Evolutionary conservation across 2,113 vertebrate genomes (phyloP).

Genomic region (Zosterops japonicus): DNA sequence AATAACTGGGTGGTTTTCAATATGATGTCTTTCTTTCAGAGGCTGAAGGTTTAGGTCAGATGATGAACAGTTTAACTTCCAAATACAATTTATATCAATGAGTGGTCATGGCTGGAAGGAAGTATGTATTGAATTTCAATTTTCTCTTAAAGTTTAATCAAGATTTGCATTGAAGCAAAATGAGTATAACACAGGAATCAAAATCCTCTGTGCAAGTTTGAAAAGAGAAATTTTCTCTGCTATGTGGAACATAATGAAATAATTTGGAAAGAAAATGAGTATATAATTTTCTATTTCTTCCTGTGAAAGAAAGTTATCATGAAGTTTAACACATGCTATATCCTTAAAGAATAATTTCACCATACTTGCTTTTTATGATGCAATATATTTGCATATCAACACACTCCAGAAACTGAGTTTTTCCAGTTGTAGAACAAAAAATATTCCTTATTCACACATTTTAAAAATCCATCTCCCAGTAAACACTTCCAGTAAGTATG

Average conservation of each 20-base stretch:
- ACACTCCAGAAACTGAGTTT: fast-evolving
- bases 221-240: neutral
- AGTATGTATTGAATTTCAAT: conserved; percentile 7
- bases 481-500: neutral
- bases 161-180: neutral
- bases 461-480: neutral
- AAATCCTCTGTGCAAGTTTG: neutral
- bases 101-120: neutral
- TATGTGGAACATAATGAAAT: neutral
- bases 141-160: conserved; percentile 5
- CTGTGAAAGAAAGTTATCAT: neutral
- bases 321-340: neutral
- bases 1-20: neutral
- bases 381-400: neutral
- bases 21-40: neutral
- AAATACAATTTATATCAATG: neutral
- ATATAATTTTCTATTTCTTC: conserved; percentile 4
- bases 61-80: neutral
- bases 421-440: neutral
- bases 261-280: neutral
- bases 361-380: neutral
- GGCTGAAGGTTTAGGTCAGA: neutral
- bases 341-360: neutral
- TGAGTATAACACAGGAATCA: neutral
- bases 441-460: neutral